Percentiles rank a stretch among this genome's conserved stretches.
phyloP scores from a whole-genome alignment of 1,140 invertebrate genomes.

The Nasonia longicornis region DNA sequence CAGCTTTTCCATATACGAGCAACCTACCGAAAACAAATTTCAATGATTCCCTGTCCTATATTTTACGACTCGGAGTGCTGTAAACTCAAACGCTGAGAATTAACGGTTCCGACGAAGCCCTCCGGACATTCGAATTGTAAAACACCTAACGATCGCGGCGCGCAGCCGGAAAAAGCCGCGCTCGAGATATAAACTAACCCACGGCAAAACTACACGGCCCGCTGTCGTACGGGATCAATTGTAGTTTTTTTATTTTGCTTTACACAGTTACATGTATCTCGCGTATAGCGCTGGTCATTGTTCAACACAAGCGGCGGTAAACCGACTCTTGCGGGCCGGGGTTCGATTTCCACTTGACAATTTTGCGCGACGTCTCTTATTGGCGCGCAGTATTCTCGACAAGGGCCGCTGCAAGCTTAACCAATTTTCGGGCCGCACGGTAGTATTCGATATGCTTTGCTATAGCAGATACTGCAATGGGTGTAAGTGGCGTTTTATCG shows the following conservation, averaged over 20 bases:
- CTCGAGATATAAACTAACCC: neutral
- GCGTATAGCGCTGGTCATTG: neutral
- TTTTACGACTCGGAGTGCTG: neutral
- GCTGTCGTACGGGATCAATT: neutral
- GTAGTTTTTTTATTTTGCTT: neutral
- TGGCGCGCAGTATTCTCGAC: neutral
- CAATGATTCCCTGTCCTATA: neutral
- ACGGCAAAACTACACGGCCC: neutral
- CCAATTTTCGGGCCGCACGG: slow-evolving; percentile 7
- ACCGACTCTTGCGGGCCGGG: neutral
- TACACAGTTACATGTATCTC: neutral
- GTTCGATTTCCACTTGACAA: neutral
- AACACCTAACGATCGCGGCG: too few relatives aligned
- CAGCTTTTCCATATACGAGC: neutral
- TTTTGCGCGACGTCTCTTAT: neutral
- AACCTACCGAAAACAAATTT: too few relatives aligned
- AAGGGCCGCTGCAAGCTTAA: slow-evolving; percentile 6
- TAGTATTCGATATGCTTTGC: neutral
- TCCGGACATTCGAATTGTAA: neutral
- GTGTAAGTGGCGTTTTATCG: neutral
- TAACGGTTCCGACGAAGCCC: neutral
- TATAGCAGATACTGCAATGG: neutral
- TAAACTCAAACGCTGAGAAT: neutral
- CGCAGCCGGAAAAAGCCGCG: too few relatives aligned
- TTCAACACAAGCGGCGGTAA: neutral